Base-by-base conservation (phyloP, 2,888 invertebrate genomes). In the Hemithea aestivaria region DNA sequence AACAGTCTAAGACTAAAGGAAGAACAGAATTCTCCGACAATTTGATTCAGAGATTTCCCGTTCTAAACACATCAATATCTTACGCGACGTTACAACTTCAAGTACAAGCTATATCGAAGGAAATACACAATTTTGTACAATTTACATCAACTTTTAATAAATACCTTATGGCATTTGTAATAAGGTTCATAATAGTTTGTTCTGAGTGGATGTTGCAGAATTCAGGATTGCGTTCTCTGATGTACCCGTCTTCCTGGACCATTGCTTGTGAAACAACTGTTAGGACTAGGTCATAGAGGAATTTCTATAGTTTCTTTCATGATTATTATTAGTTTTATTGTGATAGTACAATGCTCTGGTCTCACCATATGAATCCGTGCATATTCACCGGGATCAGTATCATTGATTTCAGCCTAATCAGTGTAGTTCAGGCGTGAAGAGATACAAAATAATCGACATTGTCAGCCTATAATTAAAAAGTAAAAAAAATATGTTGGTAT, bases 231-330 rank as follows among this genome's bases (percentile, higher is more conserved):
- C 40, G 41, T 44, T 45, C 41, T 53, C 61, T 66, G 66, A 65
- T 73, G 65, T 70, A 69, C 53, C 65, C 58, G 66, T 67, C 72
- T 73, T 71, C 62, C 70, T 68, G 67, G 65, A 66, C 62, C 60
- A 62, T 69, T 62, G 58, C 53, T 62, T 50, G 58, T 53, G 48
- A 54, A 65, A 68, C 67, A 68, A 68, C 64, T 69, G 65, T 56
- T 56, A 68, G 50, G 64, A 28, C 41, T 52, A 36, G 34, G 46
- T 36, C 62, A 73, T 47, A 65, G 20, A 42, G 49, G 26, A 10
- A n/a, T n/a, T n/a, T n/a, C n/a, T n/a, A n/a, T n/a, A n/a, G n/a
- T n/a, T n/a, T n/a, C n/a, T n/a, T n/a, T n/a, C n/a, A n/a, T n/a
- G n/a, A n/a, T n/a, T n/a, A n/a, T n/a, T n/a, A n/a, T n/a, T n/a